Evolutionary conservation across 2,113 vertebrate species (phyloP).

Genomic region (Coptodon rendalli): DNA sequence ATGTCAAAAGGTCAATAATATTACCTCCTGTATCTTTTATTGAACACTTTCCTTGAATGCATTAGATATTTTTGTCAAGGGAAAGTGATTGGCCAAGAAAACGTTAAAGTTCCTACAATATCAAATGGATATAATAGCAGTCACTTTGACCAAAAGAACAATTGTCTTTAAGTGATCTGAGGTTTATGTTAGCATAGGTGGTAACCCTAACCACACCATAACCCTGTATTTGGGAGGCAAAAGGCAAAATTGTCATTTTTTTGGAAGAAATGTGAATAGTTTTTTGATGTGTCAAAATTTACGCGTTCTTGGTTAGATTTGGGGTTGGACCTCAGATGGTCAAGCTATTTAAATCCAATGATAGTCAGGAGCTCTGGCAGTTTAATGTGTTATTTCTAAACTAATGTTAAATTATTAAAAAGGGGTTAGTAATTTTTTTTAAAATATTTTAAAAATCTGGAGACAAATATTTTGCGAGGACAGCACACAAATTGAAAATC

Average conservation of each 20-base stretch:
- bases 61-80: background rate
- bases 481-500: background rate
- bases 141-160: background rate
- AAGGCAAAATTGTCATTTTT: fast-evolving
- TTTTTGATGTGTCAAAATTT: background rate
- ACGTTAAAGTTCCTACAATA: background rate
- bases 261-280: background rate
- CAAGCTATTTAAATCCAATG: background rate
- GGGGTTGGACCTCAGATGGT: background rate
- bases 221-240: background rate
- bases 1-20: background rate
- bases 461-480: background rate
- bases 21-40: background rate
- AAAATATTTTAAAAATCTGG: background rate
- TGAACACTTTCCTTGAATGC: background rate
- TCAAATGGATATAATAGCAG: background rate
- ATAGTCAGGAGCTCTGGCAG: background rate
- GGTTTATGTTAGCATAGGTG: background rate
- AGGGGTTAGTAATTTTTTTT: fast-evolving
- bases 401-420: background rate
- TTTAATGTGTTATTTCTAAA: background rate
- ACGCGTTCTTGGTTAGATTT: background rate
- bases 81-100: background rate
- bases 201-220: background rate
- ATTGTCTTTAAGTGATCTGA: background rate